Evolutionary conservation across 2,888 invertebrate species (phyloP).

Genomic region (Cistogaster globosa): DNA sequence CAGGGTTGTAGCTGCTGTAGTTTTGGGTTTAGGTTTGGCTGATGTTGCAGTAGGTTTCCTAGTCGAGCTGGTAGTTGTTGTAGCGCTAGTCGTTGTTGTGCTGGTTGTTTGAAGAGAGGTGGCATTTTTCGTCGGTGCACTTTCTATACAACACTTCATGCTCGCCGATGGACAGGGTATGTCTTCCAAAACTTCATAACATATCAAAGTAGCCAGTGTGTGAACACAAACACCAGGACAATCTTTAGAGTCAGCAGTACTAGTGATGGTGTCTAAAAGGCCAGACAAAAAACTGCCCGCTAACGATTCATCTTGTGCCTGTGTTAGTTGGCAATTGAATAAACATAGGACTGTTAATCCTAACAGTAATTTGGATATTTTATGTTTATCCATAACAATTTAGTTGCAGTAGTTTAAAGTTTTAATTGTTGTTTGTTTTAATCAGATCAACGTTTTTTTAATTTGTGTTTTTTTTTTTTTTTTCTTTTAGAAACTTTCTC

Average conservation of each 20-base stretch:
- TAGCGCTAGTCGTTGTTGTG: constrained; percentile 74
- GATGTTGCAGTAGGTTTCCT: constrained; percentile 77
- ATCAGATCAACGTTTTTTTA: constrained; percentile 57
- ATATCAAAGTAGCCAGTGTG: constrained; percentile 92
- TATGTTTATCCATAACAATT: constrained; percentile 73
- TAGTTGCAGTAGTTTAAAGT: constrained; percentile 11
- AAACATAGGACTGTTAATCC: constrained; percentile 69
- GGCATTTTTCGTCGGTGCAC: constrained; percentile 85
- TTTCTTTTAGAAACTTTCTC: constrained; percentile 64
- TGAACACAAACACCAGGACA: constrained; percentile 96
- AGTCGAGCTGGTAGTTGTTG: constrained; percentile 78
- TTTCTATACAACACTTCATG: constrained; percentile 93
- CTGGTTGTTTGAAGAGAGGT: constrained; percentile 73
- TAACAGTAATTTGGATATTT: constrained; percentile 72
- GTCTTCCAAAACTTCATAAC: constrained; percentile 92
- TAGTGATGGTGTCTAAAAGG: constrained; percentile 92
- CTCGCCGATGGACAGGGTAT: constrained; percentile 90
- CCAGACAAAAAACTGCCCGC: constrained; percentile 93
- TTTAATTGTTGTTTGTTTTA: neutral
- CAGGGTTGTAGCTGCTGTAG: constrained; percentile 78
- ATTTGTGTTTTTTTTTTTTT: constrained; percentile 5
- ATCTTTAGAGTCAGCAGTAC: constrained; percentile 92
- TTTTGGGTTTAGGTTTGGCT: constrained; percentile 76
- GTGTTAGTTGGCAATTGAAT: neutral
- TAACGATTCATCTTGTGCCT: constrained; percentile 88